A percentile compares a stretch with the other conserved stretches of the same genome.
phyloP scores from a whole-genome alignment of 2,113 vertebrate species.

The Takifugu bimaculatus region DNA sequence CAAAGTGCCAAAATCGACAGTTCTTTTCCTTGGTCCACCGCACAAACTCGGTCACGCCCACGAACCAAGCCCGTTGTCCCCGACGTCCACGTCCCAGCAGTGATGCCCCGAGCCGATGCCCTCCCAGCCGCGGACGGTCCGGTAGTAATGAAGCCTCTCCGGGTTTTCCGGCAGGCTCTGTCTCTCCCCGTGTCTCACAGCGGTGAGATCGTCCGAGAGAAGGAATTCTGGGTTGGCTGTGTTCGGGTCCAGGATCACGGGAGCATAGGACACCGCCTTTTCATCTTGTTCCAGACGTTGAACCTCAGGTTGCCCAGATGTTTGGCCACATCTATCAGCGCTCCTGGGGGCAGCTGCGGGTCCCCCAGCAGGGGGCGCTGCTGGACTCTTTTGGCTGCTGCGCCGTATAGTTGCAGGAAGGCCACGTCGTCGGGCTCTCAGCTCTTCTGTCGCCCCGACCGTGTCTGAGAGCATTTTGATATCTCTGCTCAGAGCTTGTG shows the following conservation, averaged over 20 bases:
- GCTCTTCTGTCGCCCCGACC: not conserved
- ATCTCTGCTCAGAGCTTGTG: conserved; percentile 18
- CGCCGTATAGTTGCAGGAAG: no score
- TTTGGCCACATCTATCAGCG: no score
- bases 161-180: conserved; percentile 29
- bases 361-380: no score
- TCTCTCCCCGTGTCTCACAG: not conserved
- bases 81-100: conserved; percentile 33
- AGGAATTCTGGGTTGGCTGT: not conserved
- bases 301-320: no score
- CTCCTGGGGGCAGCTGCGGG: no score
- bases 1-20: conserved; percentile 24
- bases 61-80: conserved; percentile 4
- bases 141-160: conserved; percentile 10
- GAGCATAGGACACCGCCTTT: no score
- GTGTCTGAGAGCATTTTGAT: not conserved
- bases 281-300: no score
- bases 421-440: no score
- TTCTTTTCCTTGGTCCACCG: not conserved
- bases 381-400: no score
- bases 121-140: not conserved
- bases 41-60: conserved; percentile 4
- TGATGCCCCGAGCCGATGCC: conserved; percentile 19
- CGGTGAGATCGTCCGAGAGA: conserved; percentile 22
- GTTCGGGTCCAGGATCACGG: no score